Evolutionary conservation across 2,888 invertebrate species (phyloP), one percentile per base, ranked within the genome.

Genomic region (Drosophila ustulata): DNA sequence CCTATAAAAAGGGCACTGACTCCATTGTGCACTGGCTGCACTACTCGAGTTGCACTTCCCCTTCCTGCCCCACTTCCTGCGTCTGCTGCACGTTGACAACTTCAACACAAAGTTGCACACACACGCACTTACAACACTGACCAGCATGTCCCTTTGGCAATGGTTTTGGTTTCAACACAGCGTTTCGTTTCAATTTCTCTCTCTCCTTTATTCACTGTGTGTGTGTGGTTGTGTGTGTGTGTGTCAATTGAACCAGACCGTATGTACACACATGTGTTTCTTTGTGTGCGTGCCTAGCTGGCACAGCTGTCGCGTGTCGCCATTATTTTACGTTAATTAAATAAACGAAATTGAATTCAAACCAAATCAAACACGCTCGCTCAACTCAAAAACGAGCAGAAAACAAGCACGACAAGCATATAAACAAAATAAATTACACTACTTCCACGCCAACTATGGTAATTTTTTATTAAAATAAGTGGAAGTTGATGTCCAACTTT

Each of bases 321-420:
- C 61, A 18, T 37, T 65, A 74, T 75, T 84, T 82, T 52, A 74
- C 49, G 43, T 75, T 79, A 77, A 83, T 83, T 88, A 75, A 72
- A 74, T 71, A 71, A 68, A 70, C 70, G 64, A 56, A 71, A 80
- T 71, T 63, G 28, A 66, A 45, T 52, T 63, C 39, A 26, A 50
- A 23, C 8, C 39, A 61, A 57, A 51, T 62, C 55, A 57, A 70
- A 67, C 53, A 30, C 11, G 5, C 18, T 9, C 23, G n/a, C 28
- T 43, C 28, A n/a, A 26, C 28, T 37, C 28, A 55, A 32, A 50
- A 25, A 25, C 26, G 9, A 8, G 5, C 13, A 30, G 7, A 13
- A 51, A 55, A 55, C 18, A 55, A 45, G 11, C 23, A n/a, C 18
- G 11, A 9, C 23, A 18, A 18, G 43, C 23, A 32, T 45, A n/a